Percentiles rank a stretch among this genome's conserved stretches.
These are phyloP conservation scores for Pantala flavescens DNA, from an alignment of 1,140 invertebrate species.

Conservation along the genomic window DNA sequence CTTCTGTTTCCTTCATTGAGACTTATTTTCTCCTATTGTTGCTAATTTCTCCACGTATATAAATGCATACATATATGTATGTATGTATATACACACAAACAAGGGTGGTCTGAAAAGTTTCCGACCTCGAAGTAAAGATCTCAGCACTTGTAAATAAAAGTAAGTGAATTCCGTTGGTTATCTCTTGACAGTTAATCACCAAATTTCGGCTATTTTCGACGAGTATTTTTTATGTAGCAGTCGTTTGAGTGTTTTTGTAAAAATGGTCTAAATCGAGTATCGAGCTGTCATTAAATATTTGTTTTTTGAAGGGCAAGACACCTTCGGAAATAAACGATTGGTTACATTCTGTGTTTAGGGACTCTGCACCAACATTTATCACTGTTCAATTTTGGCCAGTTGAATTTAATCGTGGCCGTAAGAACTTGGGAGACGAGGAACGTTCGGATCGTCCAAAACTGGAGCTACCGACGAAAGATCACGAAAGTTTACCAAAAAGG, in stretches of 20 bases:
- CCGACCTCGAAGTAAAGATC: neutral
- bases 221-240: neutral
- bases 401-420: conserved; percentile 31
- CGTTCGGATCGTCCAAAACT: conserved; percentile 25
- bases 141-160: conserved; percentile 3
- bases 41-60: no score
- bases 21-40: no score
- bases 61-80: no score
- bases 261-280: neutral
- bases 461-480: conserved; percentile 27
- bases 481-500: conserved; percentile 27
- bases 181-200: neutral
- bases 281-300: conserved; percentile 10
- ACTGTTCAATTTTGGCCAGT: conserved; percentile 28
- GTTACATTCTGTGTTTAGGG: conserved; percentile 25
- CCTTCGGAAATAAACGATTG: conserved; percentile 23
- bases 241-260: conserved; percentile 6
- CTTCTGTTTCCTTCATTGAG: no score
- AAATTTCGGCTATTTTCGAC: neutral
- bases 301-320: conserved; percentile 25
- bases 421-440: conserved; percentile 25
- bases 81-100: no score
- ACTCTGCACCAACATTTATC: conserved; percentile 27
- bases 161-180: neutral
- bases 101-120: conserved; percentile 3